A percentile compares a stretch with the other conserved stretches of the same genome.
Conservation (phyloP, 1,140 invertebrate species). For the Calycopis cecrops region DNA sequence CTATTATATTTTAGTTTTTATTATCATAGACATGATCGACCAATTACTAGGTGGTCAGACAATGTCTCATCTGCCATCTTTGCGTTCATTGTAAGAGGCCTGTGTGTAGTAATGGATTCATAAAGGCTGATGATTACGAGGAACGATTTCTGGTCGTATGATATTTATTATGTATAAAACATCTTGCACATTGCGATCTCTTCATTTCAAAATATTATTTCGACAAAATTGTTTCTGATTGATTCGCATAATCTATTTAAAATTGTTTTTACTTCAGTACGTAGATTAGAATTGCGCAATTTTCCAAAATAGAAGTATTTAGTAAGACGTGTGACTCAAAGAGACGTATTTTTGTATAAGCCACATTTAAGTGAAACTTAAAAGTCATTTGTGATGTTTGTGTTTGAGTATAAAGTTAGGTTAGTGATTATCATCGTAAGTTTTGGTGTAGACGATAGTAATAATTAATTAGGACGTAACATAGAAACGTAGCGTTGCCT, state of each 20-base stretch:
- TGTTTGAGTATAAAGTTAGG: conserved; percentile 18
- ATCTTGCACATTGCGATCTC: neutral
- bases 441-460: too few species aligned
- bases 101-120: too few species aligned
- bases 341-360: conserved; percentile 10
- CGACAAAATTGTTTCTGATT: neutral
- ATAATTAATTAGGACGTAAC: too few species aligned
- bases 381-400: conserved; percentile 10
- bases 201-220: neutral
- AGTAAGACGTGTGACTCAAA: conserved; percentile 4
- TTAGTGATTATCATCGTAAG: conserved; percentile 8
- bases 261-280: too few species aligned
- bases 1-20: too few species aligned
- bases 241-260: neutral
- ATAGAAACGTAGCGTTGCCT: neutral
- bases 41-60: too few species aligned
- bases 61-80: too few species aligned
- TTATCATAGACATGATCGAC: too few species aligned
- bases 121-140: too few species aligned
- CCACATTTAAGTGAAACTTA: conserved; percentile 10
- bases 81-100: too few species aligned
- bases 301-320: neutral
- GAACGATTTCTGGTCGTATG: too few species aligned
- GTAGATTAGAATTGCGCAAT: conserved; percentile 1
- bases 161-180: too few species aligned